Percentiles rank a stretch among this genome's conserved stretches.
These are phyloP conservation scores for Cyprinella venusta DNA, from an alignment of 2,797 vertebrate species.

Conservation along the genomic window DNA sequence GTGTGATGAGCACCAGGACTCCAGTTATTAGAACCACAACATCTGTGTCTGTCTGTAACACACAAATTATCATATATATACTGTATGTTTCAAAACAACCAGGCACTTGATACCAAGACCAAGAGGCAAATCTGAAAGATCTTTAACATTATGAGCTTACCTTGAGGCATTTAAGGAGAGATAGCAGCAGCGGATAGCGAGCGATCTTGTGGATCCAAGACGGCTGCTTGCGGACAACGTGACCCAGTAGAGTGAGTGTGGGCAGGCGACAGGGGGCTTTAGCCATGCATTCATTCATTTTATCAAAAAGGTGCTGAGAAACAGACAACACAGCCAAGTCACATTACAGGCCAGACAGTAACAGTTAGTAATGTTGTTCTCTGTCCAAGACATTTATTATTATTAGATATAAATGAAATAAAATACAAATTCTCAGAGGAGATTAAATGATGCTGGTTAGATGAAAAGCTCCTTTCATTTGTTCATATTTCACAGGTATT, in stretches of 20 bases:
- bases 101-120: background rate
- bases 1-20: conserved; percentile 94
- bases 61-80: background rate
- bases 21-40: conserved; percentile 97
- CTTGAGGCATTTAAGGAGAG: conserved; percentile 98
- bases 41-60: conserved; percentile 88
- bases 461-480: background rate
- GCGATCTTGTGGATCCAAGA: conserved; percentile 99
- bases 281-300: conserved; percentile 96
- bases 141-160: conserved; percentile 70
- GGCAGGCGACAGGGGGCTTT: conserved; percentile 89
- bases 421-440: background rate
- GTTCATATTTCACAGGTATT: background rate
- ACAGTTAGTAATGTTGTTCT: background rate
- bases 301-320: conserved; percentile 95
- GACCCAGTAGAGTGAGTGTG: conserved; percentile 91
- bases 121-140: background rate
- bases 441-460: background rate
- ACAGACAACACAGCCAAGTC: background rate
- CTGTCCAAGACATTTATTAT: background rate
- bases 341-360: background rate
- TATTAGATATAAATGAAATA: conserved; percentile 3
- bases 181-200: conserved; percentile 91
- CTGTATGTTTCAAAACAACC: background rate
- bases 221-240: conserved; percentile 94